Evolutionary conservation across 2,797 vertebrate genomes (phyloP), one percentile per base, ranked within the genome.

Genomic region (Limnodromus scolopaceus): DNA sequence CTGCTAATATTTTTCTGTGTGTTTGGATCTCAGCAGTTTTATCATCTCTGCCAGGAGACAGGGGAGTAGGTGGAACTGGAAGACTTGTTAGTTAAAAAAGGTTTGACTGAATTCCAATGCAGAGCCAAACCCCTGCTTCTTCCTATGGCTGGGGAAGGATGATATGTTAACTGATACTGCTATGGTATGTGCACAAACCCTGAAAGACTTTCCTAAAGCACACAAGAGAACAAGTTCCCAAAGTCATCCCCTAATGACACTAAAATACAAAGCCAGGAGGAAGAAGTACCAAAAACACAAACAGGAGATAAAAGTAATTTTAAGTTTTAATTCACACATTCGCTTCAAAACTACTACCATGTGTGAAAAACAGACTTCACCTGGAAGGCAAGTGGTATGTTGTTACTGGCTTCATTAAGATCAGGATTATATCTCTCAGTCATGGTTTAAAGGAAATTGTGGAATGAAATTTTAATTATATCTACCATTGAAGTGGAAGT

Each of bases 1-100:
- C 82, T 94, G 41, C 38, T 88, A 81, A 90, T 76, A 89, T 92
- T 96, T 72, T 92, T 60, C 72, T 63, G 2, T 58, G 39, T 83
- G 16, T 68, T 92, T 94, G 63, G 14, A 34, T 90, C 58, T 58
- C 49, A 92, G 74, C 5, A 53, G 66, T 92, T 93, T 84, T 92
- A 32, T 78, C 38, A 23, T 91, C 18, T 70, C 49, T 95, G 87
- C 82, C 91, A 92, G 58, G 20, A 89, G 80, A 86, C 16, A 78
- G 30, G 11, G 53, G 69, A 93, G 78, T 71, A 63, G 16, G 23
- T 93, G 69, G 49, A 93, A 76, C 17, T 69, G 51, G 6, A 78
- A 79, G 49, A 85, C 61, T 84, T 96, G 48, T 87, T 93, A 85
- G 65, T 61, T 75, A 41, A 65, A 88, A 4, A 30, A 81, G 54